Conservation (phyloP, 2,113 vertebrate genomes). For the human region DNA sequence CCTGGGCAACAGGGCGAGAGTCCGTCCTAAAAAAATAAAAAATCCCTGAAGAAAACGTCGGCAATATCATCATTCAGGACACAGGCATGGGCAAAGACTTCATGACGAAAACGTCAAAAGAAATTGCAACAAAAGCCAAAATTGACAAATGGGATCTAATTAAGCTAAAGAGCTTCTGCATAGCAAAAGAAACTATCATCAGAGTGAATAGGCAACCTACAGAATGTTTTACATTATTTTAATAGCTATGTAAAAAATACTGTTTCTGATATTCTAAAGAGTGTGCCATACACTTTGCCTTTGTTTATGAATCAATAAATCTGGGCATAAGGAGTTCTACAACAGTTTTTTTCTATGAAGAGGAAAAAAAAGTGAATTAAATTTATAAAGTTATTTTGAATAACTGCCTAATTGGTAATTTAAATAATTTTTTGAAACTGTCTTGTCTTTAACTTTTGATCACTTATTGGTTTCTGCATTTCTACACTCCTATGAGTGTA, state of each 20-base stretch:
- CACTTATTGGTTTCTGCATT: neutral
- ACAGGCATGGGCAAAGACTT: too few species aligned
- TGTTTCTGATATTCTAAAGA: neutral
- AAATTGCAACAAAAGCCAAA: too few species aligned
- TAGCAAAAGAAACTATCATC: too few species aligned
- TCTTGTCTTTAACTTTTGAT: neutral
- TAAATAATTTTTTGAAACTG: slow-evolving; percentile 14
- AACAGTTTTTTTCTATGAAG: neutral
- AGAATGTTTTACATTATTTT: neutral
- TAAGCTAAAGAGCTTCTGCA: too few species aligned
- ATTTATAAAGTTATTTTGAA: neutral
- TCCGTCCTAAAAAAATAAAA: too few species aligned
- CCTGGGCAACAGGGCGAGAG: too few species aligned
- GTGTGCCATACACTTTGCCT: neutral
- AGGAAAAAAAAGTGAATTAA: slow-evolving; percentile 10
- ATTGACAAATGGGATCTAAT: too few species aligned
- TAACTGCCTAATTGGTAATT: neutral
- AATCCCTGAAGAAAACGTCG: too few species aligned
- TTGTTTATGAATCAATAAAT: slow-evolving; percentile 1
- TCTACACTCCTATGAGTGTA: neutral
- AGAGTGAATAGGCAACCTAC: too few species aligned
- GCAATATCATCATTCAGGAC: too few species aligned
- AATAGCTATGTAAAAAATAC: neutral
- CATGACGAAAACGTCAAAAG: too few species aligned
- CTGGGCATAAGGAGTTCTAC: neutral